phyloP scores from a whole-genome alignment of 2,113 vertebrate genomes.

The Sylvia atricapilla region DNA sequence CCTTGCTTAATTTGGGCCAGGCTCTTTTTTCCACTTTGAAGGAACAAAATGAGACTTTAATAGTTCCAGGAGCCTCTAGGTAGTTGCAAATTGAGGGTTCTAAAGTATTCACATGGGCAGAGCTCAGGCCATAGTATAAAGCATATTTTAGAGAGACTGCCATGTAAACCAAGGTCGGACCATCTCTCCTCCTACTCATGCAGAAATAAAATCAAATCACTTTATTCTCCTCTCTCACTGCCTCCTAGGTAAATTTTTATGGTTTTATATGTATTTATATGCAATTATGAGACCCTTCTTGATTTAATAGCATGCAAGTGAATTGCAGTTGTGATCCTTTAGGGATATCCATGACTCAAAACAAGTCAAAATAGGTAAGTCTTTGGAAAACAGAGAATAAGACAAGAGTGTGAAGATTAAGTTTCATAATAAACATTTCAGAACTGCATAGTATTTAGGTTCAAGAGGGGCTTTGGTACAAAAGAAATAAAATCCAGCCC shows the following conservation, averaged over 20 bases:
- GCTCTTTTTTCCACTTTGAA: conserved; percentile 73
- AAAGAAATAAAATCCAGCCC: neutral
- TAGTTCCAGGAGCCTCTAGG: conserved; percentile 59
- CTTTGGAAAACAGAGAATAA: neutral
- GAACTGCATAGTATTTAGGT: neutral
- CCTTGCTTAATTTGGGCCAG: conserved; percentile 76
- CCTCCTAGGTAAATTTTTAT: neutral
- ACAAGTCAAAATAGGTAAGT: neutral
- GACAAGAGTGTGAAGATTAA: neutral
- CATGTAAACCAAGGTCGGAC: neutral
- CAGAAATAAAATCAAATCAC: neutral
- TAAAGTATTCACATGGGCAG: neutral
- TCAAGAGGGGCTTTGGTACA: neutral
- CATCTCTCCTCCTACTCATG: neutral
- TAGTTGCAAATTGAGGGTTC: conserved; percentile 25
- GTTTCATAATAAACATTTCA: neutral
- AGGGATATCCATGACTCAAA: neutral
- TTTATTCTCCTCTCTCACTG: neutral
- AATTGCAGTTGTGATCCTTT: neutral
- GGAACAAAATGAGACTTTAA: conserved; percentile 67
- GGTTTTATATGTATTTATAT: neutral
- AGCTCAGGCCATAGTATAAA: neutral
- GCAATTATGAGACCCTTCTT: neutral
- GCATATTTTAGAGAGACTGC: neutral
- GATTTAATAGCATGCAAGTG: neutral